Evolutionary conservation across 1,140 invertebrate species (phyloP), one percentile per base, ranked within the genome.

Genomic region (Steinernema feltiae): DNA sequence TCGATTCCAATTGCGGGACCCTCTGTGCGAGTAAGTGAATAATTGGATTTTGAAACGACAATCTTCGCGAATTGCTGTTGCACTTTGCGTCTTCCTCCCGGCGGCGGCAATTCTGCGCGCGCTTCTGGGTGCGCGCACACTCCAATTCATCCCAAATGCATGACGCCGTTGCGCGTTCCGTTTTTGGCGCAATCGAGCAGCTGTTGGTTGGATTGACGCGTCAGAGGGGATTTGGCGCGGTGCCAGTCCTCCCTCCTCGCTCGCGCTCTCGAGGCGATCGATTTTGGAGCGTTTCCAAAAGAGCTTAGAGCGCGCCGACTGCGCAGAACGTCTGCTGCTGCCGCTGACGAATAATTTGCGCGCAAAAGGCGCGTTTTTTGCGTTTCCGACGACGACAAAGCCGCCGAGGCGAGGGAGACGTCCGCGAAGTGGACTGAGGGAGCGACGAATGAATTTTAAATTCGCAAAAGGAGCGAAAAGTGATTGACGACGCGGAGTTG

Each of bases 381-480:
- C 24, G 15, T 63, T 63, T 63, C 24, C 53, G 53, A 3, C 53
- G 15, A 41, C 53, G 15, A 63, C 24, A 3, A 21, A 7, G 15
- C 7, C 15, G 24, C 24, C 24, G 53, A 27, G 7, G 53, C 53
- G 53, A 63, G 12, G 53, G 7, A 41, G 35, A 7, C 35, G 35
- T 18, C 18, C 7, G 18, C 35, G 35, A 41, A 18, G 7, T 7
- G 18, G 35, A 41, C 7, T 7, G 35, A 41, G 18, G 35, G 35
- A 41, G 35, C 35, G 53, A 27, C 53, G 53, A 63, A 63, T 63
- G 53, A 63, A 63, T 63, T 63, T 63, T 63, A 63, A 63, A 63
- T 63, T 27, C 24, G 12, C 24, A n/a, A n/a, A n/a, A n/a, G n/a
- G n/a, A n/a, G n/a, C n/a, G n/a, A n/a, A n/a, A n/a, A n/a, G n/a